phyloP scores from a whole-genome alignment of 2,797 vertebrate species.

The Arctocebus calabarensis region DNA sequence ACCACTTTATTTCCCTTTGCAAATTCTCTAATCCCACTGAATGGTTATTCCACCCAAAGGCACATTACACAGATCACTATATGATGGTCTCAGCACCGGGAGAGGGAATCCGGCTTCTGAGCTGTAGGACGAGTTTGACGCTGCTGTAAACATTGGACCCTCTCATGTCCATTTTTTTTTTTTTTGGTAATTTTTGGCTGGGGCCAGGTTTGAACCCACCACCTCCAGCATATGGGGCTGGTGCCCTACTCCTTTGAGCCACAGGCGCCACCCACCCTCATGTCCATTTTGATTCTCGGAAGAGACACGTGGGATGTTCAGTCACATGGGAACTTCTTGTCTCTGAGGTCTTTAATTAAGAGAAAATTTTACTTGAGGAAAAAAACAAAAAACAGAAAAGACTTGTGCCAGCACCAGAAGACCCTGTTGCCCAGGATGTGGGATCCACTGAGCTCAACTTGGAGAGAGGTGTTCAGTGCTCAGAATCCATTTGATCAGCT shows the following conservation, averaged over 20 bases:
- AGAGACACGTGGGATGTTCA: neutral
- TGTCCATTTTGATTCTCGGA: neutral
- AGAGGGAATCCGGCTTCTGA: neutral
- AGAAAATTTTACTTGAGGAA: neutral
- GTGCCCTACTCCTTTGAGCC: too few species aligned
- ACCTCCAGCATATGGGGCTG: too few species aligned
- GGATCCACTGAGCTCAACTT: neutral
- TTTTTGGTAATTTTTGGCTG: too few species aligned
- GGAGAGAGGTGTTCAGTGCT: neutral
- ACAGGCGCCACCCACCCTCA: too few species aligned
- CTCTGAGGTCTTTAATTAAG: neutral
- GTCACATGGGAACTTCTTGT: neutral
- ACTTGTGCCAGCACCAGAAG: neutral
- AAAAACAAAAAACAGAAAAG: neutral
- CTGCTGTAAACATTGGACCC: neutral
- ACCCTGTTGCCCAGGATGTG: neutral
- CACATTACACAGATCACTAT: accelerated
- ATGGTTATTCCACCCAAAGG: neutral
- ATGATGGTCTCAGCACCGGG: neutral
- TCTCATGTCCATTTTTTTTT: neutral
- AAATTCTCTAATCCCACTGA: too few species aligned
- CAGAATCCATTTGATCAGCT: neutral
- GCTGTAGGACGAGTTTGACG: too few species aligned
- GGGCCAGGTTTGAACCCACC: too few species aligned
- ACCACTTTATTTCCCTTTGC: neutral